Evolutionary conservation across 2,113 vertebrate species (phyloP).

Genomic region (Lanius collurio): DNA sequence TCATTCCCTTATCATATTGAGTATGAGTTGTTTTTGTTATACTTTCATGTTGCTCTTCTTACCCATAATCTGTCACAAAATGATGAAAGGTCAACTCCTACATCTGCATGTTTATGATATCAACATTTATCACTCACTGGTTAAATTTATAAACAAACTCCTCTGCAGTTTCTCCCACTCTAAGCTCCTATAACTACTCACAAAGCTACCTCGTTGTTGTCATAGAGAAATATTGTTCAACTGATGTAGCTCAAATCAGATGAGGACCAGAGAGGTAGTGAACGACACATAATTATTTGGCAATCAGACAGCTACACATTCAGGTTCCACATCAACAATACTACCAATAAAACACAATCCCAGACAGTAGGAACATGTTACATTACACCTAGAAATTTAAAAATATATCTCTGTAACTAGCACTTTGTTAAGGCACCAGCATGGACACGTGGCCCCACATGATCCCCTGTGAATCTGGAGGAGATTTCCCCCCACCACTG

Average conservation of each 20-base stretch:
- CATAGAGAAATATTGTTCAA: neutral
- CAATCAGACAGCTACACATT: neutral
- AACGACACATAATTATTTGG: neutral
- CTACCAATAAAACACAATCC: neutral
- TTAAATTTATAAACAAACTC: slow-evolving; percentile 5
- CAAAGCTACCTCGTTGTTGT: neutral
- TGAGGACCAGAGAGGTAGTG: neutral
- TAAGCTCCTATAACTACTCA: neutral
- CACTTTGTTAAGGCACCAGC: fast-evolving
- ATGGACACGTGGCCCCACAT: neutral
- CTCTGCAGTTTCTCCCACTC: neutral
- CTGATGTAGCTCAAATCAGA: neutral
- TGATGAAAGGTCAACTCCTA: neutral
- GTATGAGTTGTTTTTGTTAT: neutral
- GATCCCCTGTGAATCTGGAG: neutral
- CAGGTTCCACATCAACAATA: neutral
- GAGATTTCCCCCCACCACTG: neutral
- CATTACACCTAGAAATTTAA: neutral
- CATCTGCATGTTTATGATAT: neutral
- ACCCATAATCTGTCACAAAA: neutral
- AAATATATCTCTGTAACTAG: neutral
- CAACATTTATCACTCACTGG: neutral
- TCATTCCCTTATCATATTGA: neutral
- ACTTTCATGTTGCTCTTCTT: neutral
- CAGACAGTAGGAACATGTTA: neutral